These are phyloP conservation scores for Creontiades dilutus DNA, from an alignment of 2,888 invertebrate genomes.

Conservation along the genomic window DNA sequence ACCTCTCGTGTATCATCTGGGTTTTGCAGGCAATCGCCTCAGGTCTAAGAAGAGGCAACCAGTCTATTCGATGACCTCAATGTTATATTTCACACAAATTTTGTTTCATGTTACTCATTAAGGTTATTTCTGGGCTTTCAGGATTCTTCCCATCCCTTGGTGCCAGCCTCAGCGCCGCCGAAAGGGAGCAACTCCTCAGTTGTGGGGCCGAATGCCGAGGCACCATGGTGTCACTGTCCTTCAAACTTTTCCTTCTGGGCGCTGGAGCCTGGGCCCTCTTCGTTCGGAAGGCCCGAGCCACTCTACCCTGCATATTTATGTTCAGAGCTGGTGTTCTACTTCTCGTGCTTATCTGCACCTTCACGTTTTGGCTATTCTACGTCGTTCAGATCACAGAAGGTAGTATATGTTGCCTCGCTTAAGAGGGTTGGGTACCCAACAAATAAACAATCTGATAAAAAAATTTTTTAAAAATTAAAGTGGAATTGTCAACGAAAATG, in stretches of 20 bases:
- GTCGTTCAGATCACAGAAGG: slow-evolving; percentile 85
- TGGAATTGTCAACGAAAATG: no score
- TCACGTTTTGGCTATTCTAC: slow-evolving; percentile 99
- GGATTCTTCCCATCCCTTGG: slow-evolving; percentile 87
- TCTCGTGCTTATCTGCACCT: slow-evolving; percentile 93
- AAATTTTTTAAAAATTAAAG: no score
- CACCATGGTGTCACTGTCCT: slow-evolving; percentile 92
- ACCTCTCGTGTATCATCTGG: no score
- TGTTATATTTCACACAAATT: no score
- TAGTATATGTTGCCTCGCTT: slow-evolving; percentile 63
- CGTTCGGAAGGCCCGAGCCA: slow-evolving; percentile 89
- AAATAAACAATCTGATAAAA: no score
- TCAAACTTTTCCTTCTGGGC: slow-evolving; percentile 92
- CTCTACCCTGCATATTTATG: slow-evolving; percentile 94
- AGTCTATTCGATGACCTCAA: no score
- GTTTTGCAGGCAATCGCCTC: no score
- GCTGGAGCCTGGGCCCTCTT: slow-evolving; percentile 97
- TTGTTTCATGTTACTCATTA: no score
- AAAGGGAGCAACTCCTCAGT: slow-evolving; percentile 86
- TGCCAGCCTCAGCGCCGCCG: slow-evolving; percentile 83
- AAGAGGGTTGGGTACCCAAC: no score
- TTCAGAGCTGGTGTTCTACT: slow-evolving; percentile 94
- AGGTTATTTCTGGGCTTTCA: slow-evolving; percentile 68
- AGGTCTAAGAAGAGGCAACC: no score
- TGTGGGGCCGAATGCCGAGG: slow-evolving; percentile 97